Conservation (phyloP, 2,888 invertebrate species). For the Caenorhabditis auriculariae region DNA sequence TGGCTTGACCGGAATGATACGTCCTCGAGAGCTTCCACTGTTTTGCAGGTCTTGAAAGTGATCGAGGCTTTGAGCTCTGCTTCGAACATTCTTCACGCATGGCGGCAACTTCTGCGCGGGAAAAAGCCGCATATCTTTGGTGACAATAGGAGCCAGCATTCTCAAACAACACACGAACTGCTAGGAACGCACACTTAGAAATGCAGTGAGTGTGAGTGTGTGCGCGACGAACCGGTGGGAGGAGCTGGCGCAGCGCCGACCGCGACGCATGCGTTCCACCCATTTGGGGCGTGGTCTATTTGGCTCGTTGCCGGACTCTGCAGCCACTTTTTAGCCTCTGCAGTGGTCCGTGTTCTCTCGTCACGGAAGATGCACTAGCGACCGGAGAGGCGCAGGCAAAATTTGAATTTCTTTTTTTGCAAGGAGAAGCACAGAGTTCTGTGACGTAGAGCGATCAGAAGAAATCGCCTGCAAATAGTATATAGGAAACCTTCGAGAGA, state of each 20-base stretch:
- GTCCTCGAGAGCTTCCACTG: constrained; percentile 14
- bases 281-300: no score
- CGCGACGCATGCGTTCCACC: no score
- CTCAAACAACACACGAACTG: background rate
- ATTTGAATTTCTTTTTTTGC: no score
- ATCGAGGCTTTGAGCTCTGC: constrained; percentile 51
- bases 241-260: background rate
- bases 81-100: constrained; percentile 50
- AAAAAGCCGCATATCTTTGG: constrained; percentile 55
- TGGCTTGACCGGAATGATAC: constrained; percentile 29
- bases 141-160: constrained; percentile 55
- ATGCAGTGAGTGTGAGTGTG: background rate
- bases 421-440: no score
- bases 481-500: no score
- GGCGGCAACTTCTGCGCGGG: constrained; percentile 40
- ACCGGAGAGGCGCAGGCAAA: no score
- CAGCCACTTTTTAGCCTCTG: no score
- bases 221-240: background rate
- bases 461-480: no score
- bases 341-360: no score
- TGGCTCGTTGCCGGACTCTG: no score
- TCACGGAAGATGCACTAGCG: no score
- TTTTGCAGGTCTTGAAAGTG: constrained; percentile 40
- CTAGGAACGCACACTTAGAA: background rate
- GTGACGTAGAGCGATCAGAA: no score